A percentile compares a stretch with the other conserved stretches of the same genome.
Conservation (phyloP, 1,140 invertebrate species). For the Plodia interpunctella region DNA sequence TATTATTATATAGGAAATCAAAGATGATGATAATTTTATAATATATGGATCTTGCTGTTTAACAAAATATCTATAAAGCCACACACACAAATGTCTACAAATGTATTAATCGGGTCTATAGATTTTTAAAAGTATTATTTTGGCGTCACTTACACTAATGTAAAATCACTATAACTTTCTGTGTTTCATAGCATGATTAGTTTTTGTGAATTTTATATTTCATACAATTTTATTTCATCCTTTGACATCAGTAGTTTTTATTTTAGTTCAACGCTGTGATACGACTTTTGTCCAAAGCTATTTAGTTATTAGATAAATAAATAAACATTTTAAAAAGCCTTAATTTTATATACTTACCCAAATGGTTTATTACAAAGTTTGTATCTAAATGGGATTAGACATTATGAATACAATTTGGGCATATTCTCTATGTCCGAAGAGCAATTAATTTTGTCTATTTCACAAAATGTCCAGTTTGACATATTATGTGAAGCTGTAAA, state of each 20-base stretch:
- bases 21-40: too few species aligned
- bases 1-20: too few species aligned
- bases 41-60: too few species aligned
- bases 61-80: too few species aligned
- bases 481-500: conserved; percentile 44
- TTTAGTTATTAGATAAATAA: neutral
- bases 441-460: neutral
- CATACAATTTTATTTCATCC: neutral
- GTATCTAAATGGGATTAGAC: too few species aligned
- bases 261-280: neutral
- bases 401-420: neutral
- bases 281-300: neutral
- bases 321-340: neutral
- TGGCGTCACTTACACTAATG: too few species aligned
- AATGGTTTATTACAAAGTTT: neutral
- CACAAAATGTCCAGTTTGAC: neutral
- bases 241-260: neutral
- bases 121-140: too few species aligned
- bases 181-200: neutral
- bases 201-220: neutral
- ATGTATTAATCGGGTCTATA: too few species aligned
- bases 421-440: neutral
- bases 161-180: too few species aligned
- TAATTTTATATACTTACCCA: neutral
- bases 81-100: too few species aligned